phyloP scores from a whole-genome alignment of 2,797 vertebrate species.

The Sebastes reedi region DNA sequence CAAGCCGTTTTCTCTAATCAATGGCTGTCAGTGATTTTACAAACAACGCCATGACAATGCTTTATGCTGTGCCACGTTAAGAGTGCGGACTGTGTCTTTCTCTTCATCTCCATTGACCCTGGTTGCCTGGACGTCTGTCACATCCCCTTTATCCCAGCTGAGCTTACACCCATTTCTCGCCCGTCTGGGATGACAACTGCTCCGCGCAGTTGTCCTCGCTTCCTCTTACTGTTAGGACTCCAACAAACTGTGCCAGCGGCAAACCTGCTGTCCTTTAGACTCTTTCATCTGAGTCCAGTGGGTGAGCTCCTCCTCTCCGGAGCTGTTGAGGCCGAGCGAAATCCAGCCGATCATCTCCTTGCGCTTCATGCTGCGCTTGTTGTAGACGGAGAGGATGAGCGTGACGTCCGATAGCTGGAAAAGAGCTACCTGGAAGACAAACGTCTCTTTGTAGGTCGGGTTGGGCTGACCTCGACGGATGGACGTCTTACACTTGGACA shows the following conservation, averaged over 20 bases:
- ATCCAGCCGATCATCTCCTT: constrained; percentile 99
- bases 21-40: constrained; percentile 12
- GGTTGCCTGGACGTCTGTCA: background rate
- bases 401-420: constrained; percentile 99
- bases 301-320: constrained; percentile 94
- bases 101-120: constrained; percentile 10
- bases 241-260: constrained; percentile 94
- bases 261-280: constrained; percentile 96
- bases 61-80: background rate
- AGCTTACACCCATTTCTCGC: background rate
- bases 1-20: background rate
- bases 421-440: constrained; percentile 96
- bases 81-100: background rate
- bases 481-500: constrained; percentile 99
- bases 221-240: constrained; percentile 85
- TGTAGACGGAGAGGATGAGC: constrained; percentile 96
- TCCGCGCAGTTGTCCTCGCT: background rate
- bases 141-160: background rate
- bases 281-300: constrained; percentile 99
- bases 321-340: constrained; percentile 97
- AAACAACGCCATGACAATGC: constrained; percentile 2
- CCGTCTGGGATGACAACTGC: background rate
- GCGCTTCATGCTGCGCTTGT: constrained; percentile 98
- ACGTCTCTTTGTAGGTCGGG: constrained; percentile 97
- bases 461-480: constrained; percentile 96